Evolutionary conservation across 2,113 vertebrate species (phyloP).

Genomic region (Atractosteus spatula): DNA sequence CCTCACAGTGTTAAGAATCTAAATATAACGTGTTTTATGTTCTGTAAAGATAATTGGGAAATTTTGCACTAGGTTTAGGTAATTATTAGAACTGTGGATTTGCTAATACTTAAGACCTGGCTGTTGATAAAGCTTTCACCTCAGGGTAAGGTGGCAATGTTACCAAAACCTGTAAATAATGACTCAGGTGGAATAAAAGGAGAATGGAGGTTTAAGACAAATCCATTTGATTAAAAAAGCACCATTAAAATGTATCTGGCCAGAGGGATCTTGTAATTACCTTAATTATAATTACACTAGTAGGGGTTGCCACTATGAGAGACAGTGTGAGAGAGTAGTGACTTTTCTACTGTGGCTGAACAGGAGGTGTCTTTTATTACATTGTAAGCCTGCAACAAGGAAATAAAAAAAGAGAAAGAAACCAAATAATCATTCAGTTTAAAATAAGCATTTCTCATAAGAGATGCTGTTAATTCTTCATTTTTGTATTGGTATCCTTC

Average conservation of each 20-base stretch:
- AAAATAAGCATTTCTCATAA: too few relatives aligned
- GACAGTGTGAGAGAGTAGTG: slow-evolving; percentile 3
- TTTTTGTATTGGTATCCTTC: too few relatives aligned
- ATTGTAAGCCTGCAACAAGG: too few relatives aligned
- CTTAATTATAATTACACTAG: slow-evolving; percentile 4
- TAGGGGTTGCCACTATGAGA: neutral
- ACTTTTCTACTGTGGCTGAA: too few relatives aligned
- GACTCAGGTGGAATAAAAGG: slow-evolving; percentile 1
- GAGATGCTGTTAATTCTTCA: too few relatives aligned
- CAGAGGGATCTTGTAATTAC: slow-evolving; percentile 10
- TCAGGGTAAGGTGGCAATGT: neutral
- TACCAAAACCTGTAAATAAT: slow-evolving; percentile 11
- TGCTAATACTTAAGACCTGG: neutral
- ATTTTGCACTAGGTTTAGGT: slow-evolving; percentile 36
- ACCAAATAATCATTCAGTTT: too few relatives aligned
- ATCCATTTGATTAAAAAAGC: too few relatives aligned
- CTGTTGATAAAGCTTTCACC: neutral
- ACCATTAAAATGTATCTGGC: neutral
- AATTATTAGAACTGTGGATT: slow-evolving; percentile 30
- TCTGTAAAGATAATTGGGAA: slow-evolving; percentile 54
- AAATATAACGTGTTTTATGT: slow-evolving; percentile 54
- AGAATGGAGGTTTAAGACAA: neutral
- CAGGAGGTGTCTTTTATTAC: too few relatives aligned
- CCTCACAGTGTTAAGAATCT: slow-evolving; percentile 58
- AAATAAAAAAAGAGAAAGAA: too few relatives aligned